phyloP scores from a whole-genome alignment of 2,113 vertebrate species.

The Neodontobutis hainanensis region DNA sequence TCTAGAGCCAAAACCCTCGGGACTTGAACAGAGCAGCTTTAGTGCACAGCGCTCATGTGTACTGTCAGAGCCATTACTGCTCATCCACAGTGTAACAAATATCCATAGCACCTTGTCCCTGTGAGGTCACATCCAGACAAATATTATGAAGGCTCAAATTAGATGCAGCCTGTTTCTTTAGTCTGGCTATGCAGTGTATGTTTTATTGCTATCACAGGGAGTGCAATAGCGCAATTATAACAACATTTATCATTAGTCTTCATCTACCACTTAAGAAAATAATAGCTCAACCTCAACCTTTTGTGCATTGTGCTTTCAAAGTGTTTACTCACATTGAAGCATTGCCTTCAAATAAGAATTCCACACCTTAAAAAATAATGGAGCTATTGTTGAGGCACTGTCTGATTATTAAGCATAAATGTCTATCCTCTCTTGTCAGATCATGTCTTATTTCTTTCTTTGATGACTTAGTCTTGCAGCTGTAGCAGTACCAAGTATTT shows the following conservation, averaged over 20 bases:
- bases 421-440: not conserved
- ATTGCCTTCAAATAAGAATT: too few relatives aligned
- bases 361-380: too few relatives aligned
- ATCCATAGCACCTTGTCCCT: slow-evolving; percentile 57
- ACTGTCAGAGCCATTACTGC: slow-evolving; percentile 38
- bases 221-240: too few relatives aligned
- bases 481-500: slow-evolving; percentile 29
- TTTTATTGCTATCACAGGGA: not conserved
- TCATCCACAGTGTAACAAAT: slow-evolving; percentile 52
- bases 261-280: too few relatives aligned
- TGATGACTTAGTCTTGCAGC: slow-evolving; percentile 4
- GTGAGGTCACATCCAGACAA: slow-evolving; percentile 56
- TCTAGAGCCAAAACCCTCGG: slow-evolving; percentile 38
- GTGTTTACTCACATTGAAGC: too few relatives aligned
- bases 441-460: not conserved
- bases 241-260: too few relatives aligned
- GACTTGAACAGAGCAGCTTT: slow-evolving; percentile 24
- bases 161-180: slow-evolving; percentile 28
- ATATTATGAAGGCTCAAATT: slow-evolving; percentile 69
- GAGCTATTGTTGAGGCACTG: not conserved
- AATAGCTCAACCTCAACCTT: too few relatives aligned
- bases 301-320: too few relatives aligned
- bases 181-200: not conserved
- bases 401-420: too few relatives aligned
- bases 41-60: slow-evolving; percentile 15